phyloP scores from a whole-genome alignment of 2,113 vertebrate species.

The Lipophrys pholis region DNA sequence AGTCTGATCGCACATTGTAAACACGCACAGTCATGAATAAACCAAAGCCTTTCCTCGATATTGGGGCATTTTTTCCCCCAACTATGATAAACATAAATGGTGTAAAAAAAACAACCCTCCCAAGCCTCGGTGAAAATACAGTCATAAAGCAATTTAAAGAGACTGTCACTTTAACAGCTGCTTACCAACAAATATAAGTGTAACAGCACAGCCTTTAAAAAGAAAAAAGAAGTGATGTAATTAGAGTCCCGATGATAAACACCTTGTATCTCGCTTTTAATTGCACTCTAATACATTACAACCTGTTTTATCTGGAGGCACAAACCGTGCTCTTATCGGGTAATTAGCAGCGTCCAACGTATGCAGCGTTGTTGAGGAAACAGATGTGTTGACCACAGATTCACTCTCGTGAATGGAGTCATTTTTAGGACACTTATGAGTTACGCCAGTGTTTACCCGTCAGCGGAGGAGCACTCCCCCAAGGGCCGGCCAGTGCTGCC shows the following conservation, averaged over 20 bases:
- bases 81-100: neutral
- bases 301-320: slow-evolving; percentile 5
- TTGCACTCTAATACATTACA: slow-evolving; percentile 12
- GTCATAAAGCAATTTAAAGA: neutral
- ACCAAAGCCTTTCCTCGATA: slow-evolving; percentile 10
- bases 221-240: neutral
- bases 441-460: neutral
- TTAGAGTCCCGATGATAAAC: slow-evolving; percentile 13
- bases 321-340: slow-evolving; percentile 15
- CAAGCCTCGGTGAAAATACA: neutral
- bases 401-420: too few species aligned
- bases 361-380: neutral
- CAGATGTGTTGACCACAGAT: neutral
- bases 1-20: slow-evolving; percentile 45
- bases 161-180: neutral
- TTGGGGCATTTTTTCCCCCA: neutral
- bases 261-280: neutral
- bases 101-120: neutral
- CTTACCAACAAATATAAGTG: neutral
- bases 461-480: neutral
- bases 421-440: neutral
- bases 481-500: neutral
- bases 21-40: slow-evolving; percentile 26
- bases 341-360: slow-evolving; percentile 26
- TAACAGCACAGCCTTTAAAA: neutral